phyloP scores from a whole-genome alignment of 2,888 invertebrate genomes.

The Tipula helvola region DNA sequence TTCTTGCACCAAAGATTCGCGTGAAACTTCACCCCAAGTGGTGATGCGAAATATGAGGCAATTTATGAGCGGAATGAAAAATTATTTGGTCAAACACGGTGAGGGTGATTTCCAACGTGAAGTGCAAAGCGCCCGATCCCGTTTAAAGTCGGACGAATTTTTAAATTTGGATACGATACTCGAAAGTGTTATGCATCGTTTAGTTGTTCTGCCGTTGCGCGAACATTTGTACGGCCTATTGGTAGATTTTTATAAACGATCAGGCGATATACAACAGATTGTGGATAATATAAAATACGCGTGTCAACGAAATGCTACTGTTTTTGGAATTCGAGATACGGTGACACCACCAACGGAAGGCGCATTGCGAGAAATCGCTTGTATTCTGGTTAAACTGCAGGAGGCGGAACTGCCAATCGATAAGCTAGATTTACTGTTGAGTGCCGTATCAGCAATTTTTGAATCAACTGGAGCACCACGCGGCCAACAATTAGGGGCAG shows the following conservation, averaged over 20 bases:
- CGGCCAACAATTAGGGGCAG: slow-evolving; percentile 52
- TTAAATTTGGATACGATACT: slow-evolving; percentile 90
- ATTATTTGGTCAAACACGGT: slow-evolving; percentile 91
- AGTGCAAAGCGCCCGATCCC: slow-evolving; percentile 50
- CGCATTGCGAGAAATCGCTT: slow-evolving; percentile 64
- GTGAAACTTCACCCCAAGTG: slow-evolving; percentile 75
- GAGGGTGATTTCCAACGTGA: slow-evolving; percentile 86
- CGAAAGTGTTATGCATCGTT: slow-evolving; percentile 85
- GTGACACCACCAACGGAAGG: slow-evolving; percentile 64
- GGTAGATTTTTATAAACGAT: slow-evolving; percentile 74
- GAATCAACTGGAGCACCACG: slow-evolving; percentile 43
- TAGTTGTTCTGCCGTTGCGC: slow-evolving; percentile 77
- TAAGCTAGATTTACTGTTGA: slow-evolving; percentile 83
- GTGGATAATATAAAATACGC: slow-evolving; percentile 38
- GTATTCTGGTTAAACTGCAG: slow-evolving; percentile 70
- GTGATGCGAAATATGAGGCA: slow-evolving; percentile 87
- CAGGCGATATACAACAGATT: slow-evolving; percentile 58
- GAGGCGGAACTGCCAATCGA: slow-evolving; percentile 85
- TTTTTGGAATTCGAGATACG: slow-evolving; percentile 40
- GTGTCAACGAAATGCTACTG: slow-evolving; percentile 27
- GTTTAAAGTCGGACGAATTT: slow-evolving; percentile 80
- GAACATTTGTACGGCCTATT: slow-evolving; percentile 72
- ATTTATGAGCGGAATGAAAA: slow-evolving; percentile 98
- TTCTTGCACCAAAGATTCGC: slow-evolving; percentile 80
- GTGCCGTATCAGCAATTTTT: slow-evolving; percentile 77